Percentiles rank a stretch among this genome's conserved stretches.
These are phyloP conservation scores for Oncopodura yosiiana DNA, from an alignment of 1,140 invertebrate genomes.

Conservation along the genomic window DNA sequence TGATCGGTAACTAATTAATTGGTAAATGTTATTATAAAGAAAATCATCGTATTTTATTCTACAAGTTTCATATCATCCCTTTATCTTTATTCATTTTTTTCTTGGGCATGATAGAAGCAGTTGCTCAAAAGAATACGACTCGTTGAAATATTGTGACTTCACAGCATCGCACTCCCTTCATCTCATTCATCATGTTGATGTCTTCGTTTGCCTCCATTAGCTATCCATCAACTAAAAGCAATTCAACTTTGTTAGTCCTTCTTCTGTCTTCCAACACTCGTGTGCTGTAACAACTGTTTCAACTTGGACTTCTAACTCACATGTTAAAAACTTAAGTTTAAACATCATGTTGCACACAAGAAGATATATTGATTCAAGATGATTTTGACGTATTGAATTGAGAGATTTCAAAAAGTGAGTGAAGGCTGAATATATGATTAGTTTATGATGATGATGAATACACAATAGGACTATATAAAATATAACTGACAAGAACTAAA, in stretches of 20 bases:
- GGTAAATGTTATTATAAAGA: no score
- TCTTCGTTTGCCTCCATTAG: slow-evolving; percentile 35
- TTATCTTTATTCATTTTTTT: neutral
- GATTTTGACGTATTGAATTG: slow-evolving; percentile 10
- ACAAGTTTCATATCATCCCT: neutral
- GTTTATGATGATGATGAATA: no score
- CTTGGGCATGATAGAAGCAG: neutral
- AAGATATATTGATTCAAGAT: neutral
- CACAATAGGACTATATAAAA: no score
- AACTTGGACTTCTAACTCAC: no score
- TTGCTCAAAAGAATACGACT: no score
- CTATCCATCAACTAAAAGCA: slow-evolving; percentile 32
- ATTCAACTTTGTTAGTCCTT: neutral
- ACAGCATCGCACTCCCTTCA: slow-evolving; percentile 32
- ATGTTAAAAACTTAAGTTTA: neutral
- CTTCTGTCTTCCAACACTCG: neutral
- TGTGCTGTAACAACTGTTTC: neutral
- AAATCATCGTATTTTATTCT: no score
- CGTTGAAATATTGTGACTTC: slow-evolving; percentile 35
- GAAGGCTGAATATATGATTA: no score
- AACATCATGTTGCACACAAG: neutral
- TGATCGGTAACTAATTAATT: no score
- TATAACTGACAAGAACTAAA: no score
- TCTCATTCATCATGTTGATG: slow-evolving; percentile 36
- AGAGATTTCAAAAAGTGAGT: neutral